Percentiles rank a stretch among this genome's conserved stretches.
These are phyloP conservation scores for Bubo blakistoni DNA, from an alignment of 2,113 vertebrate species.

Conservation along the genomic window DNA sequence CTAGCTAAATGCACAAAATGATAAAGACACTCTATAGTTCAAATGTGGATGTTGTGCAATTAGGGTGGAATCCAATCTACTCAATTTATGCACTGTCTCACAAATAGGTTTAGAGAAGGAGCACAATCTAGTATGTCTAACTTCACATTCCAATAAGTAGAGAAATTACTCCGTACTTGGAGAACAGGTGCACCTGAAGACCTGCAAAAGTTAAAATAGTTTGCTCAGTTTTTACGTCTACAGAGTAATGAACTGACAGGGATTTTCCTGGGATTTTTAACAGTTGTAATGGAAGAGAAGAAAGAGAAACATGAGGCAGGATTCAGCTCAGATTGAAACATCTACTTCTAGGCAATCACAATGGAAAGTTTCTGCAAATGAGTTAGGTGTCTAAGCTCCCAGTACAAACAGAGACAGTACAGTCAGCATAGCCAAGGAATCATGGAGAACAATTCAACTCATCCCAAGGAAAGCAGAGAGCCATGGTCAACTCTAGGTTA, in stretches of 20 bases:
- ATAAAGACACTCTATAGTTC: not conserved
- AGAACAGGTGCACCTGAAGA: not conserved
- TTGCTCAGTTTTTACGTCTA: not conserved
- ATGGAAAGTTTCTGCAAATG: not conserved
- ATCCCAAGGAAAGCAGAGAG: not conserved
- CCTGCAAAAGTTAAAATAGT: not conserved
- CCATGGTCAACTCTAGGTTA: not conserved
- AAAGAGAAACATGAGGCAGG: not conserved
- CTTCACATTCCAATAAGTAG: not conserved
- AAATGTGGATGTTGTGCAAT: not conserved
- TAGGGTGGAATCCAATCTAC: not conserved
- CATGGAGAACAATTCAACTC: not conserved
- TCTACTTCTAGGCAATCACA: not conserved
- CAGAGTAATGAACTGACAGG: not conserved
- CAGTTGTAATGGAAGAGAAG: not conserved
- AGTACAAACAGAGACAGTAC: not conserved
- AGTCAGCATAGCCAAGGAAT: not conserved
- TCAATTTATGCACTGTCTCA: not conserved
- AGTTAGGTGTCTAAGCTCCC: not conserved
- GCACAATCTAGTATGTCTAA: not conserved
- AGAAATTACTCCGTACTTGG: not conserved
- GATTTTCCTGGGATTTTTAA: not conserved
- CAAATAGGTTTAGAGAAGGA: not conserved
- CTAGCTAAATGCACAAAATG: not conserved
- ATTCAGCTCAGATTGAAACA: not conserved